Evolutionary conservation across 2,113 vertebrate genomes (phyloP).

Genomic region (Apistogramma diplotaenia): DNA sequence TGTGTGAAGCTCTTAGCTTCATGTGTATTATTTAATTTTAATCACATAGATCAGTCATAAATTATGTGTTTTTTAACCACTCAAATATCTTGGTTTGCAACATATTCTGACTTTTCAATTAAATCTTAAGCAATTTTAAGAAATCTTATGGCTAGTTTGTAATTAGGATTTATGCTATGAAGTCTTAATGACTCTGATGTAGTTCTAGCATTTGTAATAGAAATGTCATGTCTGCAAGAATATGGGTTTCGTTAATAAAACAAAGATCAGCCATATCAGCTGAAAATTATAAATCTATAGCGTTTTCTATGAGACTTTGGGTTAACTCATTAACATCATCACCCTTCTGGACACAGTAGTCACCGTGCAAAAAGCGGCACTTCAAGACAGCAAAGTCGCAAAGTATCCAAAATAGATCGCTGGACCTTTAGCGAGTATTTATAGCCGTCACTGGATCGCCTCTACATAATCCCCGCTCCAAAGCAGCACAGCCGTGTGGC

Average conservation of each 20-base stretch:
- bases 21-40: neutral
- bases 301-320: too few relatives aligned
- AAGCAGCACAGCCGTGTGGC: constrained; percentile 24
- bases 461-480: neutral
- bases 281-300: neutral
- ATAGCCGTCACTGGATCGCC: neutral
- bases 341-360: too few relatives aligned
- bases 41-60: neutral
- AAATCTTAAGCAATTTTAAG: neutral
- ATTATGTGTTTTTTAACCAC: neutral
- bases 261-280: too few relatives aligned
- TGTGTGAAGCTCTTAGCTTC: neutral
- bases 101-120: neutral
- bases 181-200: neutral
- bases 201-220: neutral
- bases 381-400: neutral
- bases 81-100: neutral
- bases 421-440: constrained; percentile 12
- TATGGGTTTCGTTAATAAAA: neutral
- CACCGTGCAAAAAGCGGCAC: neutral
- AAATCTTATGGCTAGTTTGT: neutral
- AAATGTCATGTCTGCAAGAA: neutral
- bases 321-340: too few relatives aligned
- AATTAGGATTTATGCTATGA: neutral
- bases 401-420: neutral